phyloP scores from a whole-genome alignment of 2,797 vertebrate species.

The Psittacula echo region DNA sequence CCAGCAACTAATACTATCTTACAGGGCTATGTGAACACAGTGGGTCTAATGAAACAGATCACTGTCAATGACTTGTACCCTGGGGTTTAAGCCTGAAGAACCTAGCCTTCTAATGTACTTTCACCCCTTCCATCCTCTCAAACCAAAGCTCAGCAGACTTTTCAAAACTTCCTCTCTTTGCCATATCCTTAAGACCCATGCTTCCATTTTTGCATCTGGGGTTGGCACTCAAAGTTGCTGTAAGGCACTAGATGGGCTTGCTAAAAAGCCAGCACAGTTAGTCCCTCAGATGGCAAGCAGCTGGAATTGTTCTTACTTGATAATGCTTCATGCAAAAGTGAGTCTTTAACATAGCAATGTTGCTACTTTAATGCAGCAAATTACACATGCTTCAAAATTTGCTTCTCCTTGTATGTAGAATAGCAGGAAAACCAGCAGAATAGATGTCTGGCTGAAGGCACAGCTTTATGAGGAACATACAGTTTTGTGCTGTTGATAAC shows the following conservation, averaged over 20 bases:
- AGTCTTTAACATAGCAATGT: background rate
- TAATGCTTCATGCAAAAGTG: background rate
- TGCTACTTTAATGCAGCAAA: background rate
- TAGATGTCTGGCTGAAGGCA: background rate
- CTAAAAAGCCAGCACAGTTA: background rate
- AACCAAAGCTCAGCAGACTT: background rate
- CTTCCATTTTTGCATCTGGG: background rate
- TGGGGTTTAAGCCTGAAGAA: background rate
- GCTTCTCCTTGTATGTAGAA: background rate
- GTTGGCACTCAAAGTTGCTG: background rate
- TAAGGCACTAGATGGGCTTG: background rate
- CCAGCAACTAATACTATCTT: background rate
- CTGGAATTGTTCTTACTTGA: background rate
- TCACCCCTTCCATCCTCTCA: background rate
- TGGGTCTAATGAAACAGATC: background rate
- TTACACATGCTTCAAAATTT: background rate
- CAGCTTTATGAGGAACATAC: background rate
- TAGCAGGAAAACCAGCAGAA: background rate
- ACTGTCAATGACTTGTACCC: background rate
- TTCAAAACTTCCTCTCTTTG: background rate
- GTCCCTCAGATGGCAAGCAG: accelerated
- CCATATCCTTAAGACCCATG: background rate
- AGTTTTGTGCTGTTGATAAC: background rate
- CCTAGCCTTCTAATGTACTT: background rate
- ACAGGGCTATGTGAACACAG: background rate